These are phyloP conservation scores for Alsophila aescularia DNA, from an alignment of 2,888 invertebrate species.

Conservation along the genomic window DNA sequence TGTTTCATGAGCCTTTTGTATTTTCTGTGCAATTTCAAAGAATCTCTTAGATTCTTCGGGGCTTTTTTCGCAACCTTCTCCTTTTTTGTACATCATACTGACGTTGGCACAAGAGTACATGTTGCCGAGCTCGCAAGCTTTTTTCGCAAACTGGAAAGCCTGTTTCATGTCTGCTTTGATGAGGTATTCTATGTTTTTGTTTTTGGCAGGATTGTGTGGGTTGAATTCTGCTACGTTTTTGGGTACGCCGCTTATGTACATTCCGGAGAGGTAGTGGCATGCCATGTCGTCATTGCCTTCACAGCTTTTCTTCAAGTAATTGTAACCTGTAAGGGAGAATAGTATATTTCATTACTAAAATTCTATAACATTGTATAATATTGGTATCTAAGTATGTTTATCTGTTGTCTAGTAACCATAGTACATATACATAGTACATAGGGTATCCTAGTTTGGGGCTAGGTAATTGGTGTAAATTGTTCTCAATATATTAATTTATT, in stretches of 20 bases:
- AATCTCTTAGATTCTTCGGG: constrained; percentile 88
- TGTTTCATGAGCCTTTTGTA: constrained; percentile 87
- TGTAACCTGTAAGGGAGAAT: constrained; percentile 73
- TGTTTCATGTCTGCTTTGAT: constrained; percentile 88
- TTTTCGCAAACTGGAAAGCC: constrained; percentile 90
- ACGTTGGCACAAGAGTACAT: constrained; percentile 96
- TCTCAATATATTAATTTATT: too few relatives aligned
- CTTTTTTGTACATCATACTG: constrained; percentile 93
- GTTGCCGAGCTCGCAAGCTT: constrained; percentile 93
- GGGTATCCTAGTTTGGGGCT: too few relatives aligned
- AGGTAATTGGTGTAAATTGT: too few relatives aligned
- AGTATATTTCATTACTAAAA: neutral
- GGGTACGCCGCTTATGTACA: constrained; percentile 90
- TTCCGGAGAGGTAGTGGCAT: constrained; percentile 92
- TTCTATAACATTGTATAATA: too few relatives aligned
- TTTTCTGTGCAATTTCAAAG: constrained; percentile 87
- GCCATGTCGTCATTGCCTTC: constrained; percentile 86
- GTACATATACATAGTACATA: too few relatives aligned
- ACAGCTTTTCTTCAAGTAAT: constrained; percentile 85
- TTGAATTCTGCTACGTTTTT: constrained; percentile 78
- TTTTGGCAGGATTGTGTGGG: constrained; percentile 67
- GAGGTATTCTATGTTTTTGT: constrained; percentile 77
- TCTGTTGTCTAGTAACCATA: too few relatives aligned
- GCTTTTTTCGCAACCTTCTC: constrained; percentile 92
- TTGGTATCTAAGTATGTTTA: too few relatives aligned